Conservation (phyloP, 2,113 vertebrate species). For the Anarhynchus alexandrinus region DNA sequence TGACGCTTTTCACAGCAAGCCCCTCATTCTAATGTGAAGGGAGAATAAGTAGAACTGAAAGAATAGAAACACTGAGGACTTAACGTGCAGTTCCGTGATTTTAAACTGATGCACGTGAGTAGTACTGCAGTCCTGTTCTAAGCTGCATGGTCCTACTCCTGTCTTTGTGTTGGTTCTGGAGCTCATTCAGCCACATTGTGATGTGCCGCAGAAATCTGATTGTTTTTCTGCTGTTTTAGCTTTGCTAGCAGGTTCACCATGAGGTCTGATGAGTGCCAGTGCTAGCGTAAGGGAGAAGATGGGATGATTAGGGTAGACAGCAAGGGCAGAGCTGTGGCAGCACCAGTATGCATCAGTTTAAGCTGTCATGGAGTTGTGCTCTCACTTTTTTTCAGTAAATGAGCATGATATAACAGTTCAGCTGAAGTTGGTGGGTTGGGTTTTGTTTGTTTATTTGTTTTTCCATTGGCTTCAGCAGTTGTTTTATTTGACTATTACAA, state of each 20-base stretch:
- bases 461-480: not conserved
- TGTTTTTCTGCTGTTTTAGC: conserved; percentile 11
- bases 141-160: not conserved
- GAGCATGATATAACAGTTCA: not conserved
- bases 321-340: not conserved
- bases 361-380: not conserved
- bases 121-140: not conserved
- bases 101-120: not conserved
- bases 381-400: not conserved
- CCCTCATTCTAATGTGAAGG: not conserved
- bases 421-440: not conserved
- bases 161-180: conserved; percentile 2
- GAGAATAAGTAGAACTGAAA: not conserved
- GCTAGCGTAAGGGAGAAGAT: not conserved
- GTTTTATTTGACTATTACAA: not conserved
- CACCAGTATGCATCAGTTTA: not conserved
- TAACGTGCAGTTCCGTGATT: not conserved
- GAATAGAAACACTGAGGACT: not conserved
- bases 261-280: not conserved
- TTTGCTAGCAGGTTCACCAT: not conserved
- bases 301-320: not conserved
- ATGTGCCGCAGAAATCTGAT: not conserved
- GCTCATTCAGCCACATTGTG: not conserved
- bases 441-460: not conserved
- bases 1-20: not conserved